Evolutionary conservation across 2,113 vertebrate species (phyloP).

Genomic region (Synodontis membranacea): DNA sequence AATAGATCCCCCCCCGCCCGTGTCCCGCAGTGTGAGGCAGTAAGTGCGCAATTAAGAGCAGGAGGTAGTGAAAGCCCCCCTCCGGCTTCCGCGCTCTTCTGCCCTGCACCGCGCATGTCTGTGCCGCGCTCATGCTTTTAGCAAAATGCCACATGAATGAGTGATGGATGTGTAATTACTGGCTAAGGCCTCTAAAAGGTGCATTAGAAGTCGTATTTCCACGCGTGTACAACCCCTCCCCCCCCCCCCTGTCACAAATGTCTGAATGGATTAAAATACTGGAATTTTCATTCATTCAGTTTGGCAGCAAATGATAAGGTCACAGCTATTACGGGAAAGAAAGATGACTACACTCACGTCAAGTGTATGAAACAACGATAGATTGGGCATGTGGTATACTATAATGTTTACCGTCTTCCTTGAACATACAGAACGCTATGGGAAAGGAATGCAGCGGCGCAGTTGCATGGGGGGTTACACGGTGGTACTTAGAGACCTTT

Average conservation of each 20-base stretch:
- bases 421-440: neutral
- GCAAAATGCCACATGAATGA: conserved; percentile 73
- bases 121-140: conserved; percentile 68
- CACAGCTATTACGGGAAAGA: conserved; percentile 49
- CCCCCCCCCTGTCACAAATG: conserved; percentile 48
- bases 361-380: neutral
- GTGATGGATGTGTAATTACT: conserved; percentile 67
- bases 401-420: conserved; percentile 12
- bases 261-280: conserved; percentile 48
- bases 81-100: conserved; percentile 37
- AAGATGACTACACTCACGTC: conserved; percentile 18
- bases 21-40: conserved; percentile 14
- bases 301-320: conserved; percentile 52
- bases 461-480: neutral
- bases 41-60: conserved; percentile 23
- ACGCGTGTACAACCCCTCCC: conserved; percentile 41
- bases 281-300: conserved; percentile 39
- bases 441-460: neutral
- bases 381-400: neutral
- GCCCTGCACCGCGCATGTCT: conserved; percentile 37
- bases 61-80: conserved; percentile 30
- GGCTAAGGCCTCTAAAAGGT: conserved; percentile 61
- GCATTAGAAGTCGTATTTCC: conserved; percentile 52
- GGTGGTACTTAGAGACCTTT: neutral
- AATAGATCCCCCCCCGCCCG: neutral